phyloP scores from a whole-genome alignment of 35 echinoderm and acorn worm genomes.

The Ptychodera flava region DNA sequence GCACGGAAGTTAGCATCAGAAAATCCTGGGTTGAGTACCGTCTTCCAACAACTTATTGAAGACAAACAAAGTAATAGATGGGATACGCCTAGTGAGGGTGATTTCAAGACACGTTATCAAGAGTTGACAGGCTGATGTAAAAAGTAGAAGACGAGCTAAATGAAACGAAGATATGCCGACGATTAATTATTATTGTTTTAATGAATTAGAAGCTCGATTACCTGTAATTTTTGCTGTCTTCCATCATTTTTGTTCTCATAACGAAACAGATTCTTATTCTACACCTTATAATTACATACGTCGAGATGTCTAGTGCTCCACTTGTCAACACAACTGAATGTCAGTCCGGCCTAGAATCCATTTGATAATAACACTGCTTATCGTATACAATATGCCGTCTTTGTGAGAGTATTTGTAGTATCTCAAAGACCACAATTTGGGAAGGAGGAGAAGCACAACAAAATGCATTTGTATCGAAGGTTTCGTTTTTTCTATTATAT shows the following conservation, averaged over 20 bases:
- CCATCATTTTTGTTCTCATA: neutral
- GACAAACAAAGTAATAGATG: neutral
- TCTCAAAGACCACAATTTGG: neutral
- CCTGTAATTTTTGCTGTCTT: neutral
- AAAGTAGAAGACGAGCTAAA: neutral
- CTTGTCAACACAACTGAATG: too few relatives aligned
- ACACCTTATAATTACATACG: too few relatives aligned
- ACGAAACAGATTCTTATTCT: neutral
- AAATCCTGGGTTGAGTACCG: neutral
- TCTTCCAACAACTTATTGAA: neutral
- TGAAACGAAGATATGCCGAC: neutral
- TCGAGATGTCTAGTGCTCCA: neutral
- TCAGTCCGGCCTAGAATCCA: too few relatives aligned
- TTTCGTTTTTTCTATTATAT: too few relatives aligned
- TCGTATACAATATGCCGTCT: too few relatives aligned
- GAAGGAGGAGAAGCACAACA: neutral
- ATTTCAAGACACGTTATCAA: neutral
- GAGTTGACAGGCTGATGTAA: neutral
- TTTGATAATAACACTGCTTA: too few relatives aligned
- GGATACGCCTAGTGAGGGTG: neutral
- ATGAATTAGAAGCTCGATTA: neutral
- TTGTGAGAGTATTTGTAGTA: too few relatives aligned
- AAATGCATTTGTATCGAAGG: too few relatives aligned
- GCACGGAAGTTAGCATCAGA: neutral
- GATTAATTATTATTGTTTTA: neutral